Evolutionary conservation across 2,113 vertebrate species (phyloP).

Genomic region (mouse (Mus musculus)): DNA sequence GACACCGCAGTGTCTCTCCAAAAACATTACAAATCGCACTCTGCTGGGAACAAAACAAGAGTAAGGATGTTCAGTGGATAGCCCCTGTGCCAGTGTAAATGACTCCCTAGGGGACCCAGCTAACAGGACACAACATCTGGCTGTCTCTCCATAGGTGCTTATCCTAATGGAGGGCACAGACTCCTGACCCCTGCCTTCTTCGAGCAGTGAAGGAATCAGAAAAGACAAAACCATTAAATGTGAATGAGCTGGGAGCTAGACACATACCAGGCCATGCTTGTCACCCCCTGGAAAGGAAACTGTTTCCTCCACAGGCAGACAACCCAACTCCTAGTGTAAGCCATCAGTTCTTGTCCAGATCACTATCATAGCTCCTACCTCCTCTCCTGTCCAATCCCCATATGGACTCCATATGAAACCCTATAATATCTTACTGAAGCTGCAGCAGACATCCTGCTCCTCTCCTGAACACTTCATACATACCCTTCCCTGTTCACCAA

Average conservation of each 20-base stretch:
- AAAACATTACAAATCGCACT: background rate
- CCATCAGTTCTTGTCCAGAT: background rate
- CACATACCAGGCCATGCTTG: background rate
- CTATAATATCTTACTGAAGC: background rate
- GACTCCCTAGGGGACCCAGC: background rate
- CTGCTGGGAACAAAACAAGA: background rate
- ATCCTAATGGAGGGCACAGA: background rate
- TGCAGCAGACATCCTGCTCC: background rate
- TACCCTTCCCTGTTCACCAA: background rate
- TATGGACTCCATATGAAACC: no score
- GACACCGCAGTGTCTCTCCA: background rate
- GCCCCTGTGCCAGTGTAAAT: background rate
- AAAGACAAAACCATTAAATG: background rate
- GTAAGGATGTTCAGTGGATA: background rate
- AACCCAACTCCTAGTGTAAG: rapidly evolving
- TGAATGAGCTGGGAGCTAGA: background rate
- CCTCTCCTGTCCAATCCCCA: background rate
- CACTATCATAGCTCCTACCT: background rate
- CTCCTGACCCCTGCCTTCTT: background rate
- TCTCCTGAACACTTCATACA: background rate
- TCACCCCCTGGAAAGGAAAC: background rate
- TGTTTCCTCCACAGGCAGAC: background rate
- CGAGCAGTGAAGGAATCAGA: background rate
- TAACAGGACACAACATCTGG: background rate
- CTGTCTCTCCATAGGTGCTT: no score